phyloP scores from a whole-genome alignment of 1,140 invertebrate species.

The Tribolium madens region DNA sequence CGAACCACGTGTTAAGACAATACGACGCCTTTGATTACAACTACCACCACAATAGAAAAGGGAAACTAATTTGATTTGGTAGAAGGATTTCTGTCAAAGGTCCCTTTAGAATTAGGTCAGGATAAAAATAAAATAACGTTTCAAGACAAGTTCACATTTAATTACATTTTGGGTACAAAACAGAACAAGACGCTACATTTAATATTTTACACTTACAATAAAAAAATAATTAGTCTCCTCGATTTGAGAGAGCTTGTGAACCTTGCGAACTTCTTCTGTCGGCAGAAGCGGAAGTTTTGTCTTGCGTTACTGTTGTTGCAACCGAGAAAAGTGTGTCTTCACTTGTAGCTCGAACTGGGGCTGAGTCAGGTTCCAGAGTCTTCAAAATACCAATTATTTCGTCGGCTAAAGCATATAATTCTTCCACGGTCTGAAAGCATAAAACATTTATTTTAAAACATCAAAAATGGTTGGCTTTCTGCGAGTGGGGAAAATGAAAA shows the following conservation, averaged over 20 bases:
- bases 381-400: conserved; percentile 70
- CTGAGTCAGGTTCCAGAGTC: conserved; percentile 47
- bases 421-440: conserved; percentile 72
- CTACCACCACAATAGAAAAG: conserved; percentile 26
- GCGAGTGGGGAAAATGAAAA: background rate
- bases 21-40: conserved; percentile 8
- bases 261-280: background rate
- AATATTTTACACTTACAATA: background rate
- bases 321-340: conserved; percentile 28
- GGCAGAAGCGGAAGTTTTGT: background rate
- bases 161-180: conserved; percentile 2
- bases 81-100: conserved; percentile 14
- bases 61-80: conserved; percentile 21
- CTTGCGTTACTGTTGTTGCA: background rate
- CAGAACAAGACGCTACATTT: background rate
- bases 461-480: conserved; percentile 15
- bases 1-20: background rate
- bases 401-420: conserved; percentile 74
- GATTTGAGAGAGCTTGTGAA: background rate
- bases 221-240: background rate
- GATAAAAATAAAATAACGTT: conserved; percentile 3
- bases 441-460: conserved; percentile 32
- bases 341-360: background rate
- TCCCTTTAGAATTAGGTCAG: conserved; percentile 8
- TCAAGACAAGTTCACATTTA: background rate